Evolutionary conservation across 2,113 vertebrate species (phyloP).

Genomic region (Brachirus orientalis): DNA sequence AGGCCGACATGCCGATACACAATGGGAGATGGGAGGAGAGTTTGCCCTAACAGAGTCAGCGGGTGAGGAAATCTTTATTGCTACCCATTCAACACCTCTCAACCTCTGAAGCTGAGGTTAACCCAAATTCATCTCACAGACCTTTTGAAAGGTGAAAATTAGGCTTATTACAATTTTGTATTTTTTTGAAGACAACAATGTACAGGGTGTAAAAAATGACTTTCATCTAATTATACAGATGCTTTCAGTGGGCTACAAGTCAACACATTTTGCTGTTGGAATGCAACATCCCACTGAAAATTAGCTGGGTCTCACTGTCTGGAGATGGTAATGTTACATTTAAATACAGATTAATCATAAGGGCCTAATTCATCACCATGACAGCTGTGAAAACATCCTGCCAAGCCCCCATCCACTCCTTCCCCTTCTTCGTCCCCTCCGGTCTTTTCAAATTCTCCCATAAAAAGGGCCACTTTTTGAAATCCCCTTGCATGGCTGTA

Average conservation of each 20-base stretch:
- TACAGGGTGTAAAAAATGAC: conserved; percentile 15
- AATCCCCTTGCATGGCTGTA: conserved; percentile 64
- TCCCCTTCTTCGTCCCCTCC: conserved; percentile 70
- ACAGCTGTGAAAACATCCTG: conserved; percentile 78
- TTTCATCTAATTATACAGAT: too few species aligned
- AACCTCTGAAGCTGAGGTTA: conserved; percentile 29
- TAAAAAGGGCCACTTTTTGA: conserved; percentile 63
- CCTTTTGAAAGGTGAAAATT: background rate
- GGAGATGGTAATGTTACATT: conserved; percentile 76
- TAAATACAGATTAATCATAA: conserved; percentile 80
- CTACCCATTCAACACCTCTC: conserved; percentile 49
- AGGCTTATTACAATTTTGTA: background rate
- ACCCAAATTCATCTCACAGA: background rate
- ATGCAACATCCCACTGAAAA: conserved; percentile 60
- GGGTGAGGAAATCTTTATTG: conserved; percentile 54
- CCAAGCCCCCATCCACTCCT: conserved; percentile 66
- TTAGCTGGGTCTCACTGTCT: conserved; percentile 63
- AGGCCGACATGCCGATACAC: conserved; percentile 46
- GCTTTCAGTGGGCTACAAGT: too few species aligned
- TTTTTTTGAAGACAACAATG: background rate
- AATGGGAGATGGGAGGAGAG: conserved; percentile 65
- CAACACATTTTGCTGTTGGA: conserved; percentile 64
- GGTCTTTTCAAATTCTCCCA: conserved; percentile 65
- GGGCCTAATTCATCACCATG: conserved; percentile 77
- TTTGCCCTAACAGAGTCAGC: conserved; percentile 51